These are phyloP conservation scores for Diglossa cyanea DNA, from an alignment of 2,797 vertebrate genomes.

Conservation along the genomic window DNA sequence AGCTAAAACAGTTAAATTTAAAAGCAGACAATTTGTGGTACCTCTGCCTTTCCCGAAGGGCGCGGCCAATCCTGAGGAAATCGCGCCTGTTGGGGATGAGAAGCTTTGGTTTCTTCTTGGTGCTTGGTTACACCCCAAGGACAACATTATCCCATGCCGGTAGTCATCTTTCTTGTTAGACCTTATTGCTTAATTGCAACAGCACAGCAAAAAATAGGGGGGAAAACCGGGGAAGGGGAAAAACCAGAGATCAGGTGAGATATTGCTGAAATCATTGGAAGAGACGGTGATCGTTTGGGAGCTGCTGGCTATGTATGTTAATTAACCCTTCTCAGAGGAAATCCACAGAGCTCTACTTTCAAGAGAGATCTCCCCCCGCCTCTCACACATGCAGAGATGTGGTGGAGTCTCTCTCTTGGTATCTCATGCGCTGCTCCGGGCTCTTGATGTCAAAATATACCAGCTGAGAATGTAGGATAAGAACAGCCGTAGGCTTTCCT, in stretches of 20 bases:
- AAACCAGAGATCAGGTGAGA: not conserved
- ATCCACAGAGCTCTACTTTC: not conserved
- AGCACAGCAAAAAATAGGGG: not conserved
- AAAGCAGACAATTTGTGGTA: not conserved
- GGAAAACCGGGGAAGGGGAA: accelerated
- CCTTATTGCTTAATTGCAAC: not conserved
- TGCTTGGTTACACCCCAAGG: slow-evolving; percentile 11
- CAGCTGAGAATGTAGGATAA: slow-evolving; percentile 61
- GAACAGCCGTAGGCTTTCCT: slow-evolving; percentile 41
- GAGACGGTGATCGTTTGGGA: not conserved
- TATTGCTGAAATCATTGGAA: not conserved
- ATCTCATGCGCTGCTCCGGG: slow-evolving; percentile 47
- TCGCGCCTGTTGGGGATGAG: not conserved
- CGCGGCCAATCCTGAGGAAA: not conserved
- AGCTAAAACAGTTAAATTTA: not conserved
- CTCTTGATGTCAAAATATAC: slow-evolving; percentile 58
- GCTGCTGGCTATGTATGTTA: not conserved
- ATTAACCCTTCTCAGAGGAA: slow-evolving; percentile 38
- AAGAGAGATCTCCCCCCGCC: not conserved
- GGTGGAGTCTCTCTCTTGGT: slow-evolving; percentile 42
- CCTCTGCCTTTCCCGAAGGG: not conserved
- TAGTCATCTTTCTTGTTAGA: not conserved
- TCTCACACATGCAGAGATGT: not conserved
- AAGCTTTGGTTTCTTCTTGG: not conserved
- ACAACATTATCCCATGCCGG: not conserved